phyloP scores from a whole-genome alignment of 2,888 invertebrate genomes.

The Mechanitis mazaeus region DNA sequence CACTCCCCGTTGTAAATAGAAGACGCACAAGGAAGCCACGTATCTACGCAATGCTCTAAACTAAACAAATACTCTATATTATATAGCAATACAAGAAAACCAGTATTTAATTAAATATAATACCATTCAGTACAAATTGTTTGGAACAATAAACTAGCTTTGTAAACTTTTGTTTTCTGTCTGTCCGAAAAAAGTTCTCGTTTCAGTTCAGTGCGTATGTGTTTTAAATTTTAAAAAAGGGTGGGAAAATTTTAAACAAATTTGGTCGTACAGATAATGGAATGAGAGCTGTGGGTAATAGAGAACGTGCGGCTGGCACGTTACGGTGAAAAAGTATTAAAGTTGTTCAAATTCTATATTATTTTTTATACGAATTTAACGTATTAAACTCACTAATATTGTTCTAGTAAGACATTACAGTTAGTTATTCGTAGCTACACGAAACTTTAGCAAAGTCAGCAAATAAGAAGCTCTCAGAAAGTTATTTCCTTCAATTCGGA shows the following conservation, averaged over 20 bases:
- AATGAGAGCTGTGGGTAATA: constrained; percentile 69
- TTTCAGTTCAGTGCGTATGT: constrained; percentile 43
- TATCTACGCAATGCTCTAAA: too few species aligned
- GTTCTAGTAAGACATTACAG: background rate
- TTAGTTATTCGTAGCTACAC: constrained; percentile 2
- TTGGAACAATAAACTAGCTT: constrained; percentile 28
- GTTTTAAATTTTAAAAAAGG: constrained; percentile 55
- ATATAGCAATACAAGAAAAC: too few species aligned
- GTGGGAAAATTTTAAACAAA: constrained; percentile 62
- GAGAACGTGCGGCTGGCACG: constrained; percentile 69
- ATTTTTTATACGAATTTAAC: constrained; percentile 39
- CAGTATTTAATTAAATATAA: too few species aligned
- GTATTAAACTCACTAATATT: background rate
- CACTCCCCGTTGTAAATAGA: too few species aligned
- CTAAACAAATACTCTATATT: too few species aligned
- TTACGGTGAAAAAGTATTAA: constrained; percentile 69
- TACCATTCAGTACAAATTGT: constrained; percentile 42
- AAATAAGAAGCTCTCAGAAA: constrained; percentile 38
- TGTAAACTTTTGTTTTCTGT: constrained; percentile 30
- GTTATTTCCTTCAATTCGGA: constrained; percentile 55
- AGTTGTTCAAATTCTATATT: constrained; percentile 52
- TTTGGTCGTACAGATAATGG: constrained; percentile 68
- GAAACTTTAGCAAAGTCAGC: constrained; percentile 17
- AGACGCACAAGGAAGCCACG: too few species aligned
- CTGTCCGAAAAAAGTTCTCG: constrained; percentile 40